Evolutionary conservation across 2,797 vertebrate species (phyloP).

Genomic region (Glyptemys insculpta): DNA sequence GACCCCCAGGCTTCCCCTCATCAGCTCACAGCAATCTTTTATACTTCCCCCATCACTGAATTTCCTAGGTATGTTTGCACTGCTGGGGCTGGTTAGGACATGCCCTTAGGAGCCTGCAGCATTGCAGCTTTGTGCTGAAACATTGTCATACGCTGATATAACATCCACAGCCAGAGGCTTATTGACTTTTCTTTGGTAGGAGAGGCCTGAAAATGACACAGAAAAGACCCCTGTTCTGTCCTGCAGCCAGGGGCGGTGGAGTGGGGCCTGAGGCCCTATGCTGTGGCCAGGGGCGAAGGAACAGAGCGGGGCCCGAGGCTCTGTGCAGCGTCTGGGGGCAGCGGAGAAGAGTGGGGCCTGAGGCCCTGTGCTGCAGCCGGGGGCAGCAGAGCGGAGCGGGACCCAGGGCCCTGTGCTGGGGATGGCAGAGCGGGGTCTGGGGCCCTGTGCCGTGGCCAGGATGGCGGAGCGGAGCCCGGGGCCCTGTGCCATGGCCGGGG

Average conservation of each 20-base stretch:
- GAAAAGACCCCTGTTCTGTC: neutral
- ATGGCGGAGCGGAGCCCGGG: too few relatives aligned
- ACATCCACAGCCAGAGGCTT: neutral
- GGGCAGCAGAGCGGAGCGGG: too few relatives aligned
- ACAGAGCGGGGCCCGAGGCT: too few relatives aligned
- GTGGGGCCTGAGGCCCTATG: neutral
- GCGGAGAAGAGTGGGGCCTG: too few relatives aligned
- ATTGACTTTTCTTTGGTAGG: neutral
- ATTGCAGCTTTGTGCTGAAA: neutral
- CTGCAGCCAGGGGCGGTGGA: neutral
- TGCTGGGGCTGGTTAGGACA: neutral
- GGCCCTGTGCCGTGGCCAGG: neutral
- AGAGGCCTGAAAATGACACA: neutral
- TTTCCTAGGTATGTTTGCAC: neutral
- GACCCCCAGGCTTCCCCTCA: neutral
- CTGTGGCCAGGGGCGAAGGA: too few relatives aligned
- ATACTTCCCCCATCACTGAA: neutral
- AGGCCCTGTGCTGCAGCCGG: too few relatives aligned
- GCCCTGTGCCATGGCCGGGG: too few relatives aligned
- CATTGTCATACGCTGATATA: neutral
- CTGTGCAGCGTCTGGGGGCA: too few relatives aligned
- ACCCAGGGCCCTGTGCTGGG: too few relatives aligned
- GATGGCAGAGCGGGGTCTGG: too few relatives aligned
- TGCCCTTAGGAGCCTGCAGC: neutral
- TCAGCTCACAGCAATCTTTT: neutral